Evolutionary conservation across 92 coral and sea anemone species (phyloP).

Genomic region (Ricordea florida): DNA sequence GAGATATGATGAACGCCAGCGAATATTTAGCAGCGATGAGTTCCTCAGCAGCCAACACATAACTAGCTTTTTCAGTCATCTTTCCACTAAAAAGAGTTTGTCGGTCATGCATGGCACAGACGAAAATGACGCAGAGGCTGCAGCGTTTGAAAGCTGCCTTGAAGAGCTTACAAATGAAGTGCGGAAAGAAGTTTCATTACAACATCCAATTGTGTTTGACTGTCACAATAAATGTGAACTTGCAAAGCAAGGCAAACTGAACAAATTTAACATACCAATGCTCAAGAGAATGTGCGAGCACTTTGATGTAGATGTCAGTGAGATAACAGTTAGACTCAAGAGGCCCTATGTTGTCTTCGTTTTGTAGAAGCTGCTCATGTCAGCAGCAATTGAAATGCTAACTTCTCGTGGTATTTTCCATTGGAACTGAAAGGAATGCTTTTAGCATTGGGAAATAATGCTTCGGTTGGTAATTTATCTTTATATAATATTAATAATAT

Average conservation of each 20-base stretch:
- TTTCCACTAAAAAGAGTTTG: conserved; percentile 27
- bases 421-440: too few relatives aligned
- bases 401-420: too few relatives aligned
- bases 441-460: too few relatives aligned
- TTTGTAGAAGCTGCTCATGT: conserved; percentile 32
- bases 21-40: conserved; percentile 10
- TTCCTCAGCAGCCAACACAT: conserved; percentile 30
- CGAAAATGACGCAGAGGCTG: neutral
- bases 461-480: too few relatives aligned
- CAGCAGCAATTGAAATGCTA: too few relatives aligned
- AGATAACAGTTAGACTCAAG: conserved; percentile 15
- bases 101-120: neutral
- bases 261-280: conserved; percentile 27
- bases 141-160: neutral
- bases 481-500: too few relatives aligned
- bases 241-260: conserved; percentile 28
- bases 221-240: conserved; percentile 36
- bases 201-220: conserved; percentile 40
- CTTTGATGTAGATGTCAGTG: conserved; percentile 17
- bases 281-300: conserved; percentile 31
- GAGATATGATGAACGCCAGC: conserved; percentile 14
- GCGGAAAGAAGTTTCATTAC: conserved; percentile 16
- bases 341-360: conserved; percentile 34
- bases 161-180: conserved; percentile 12
- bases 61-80: conserved; percentile 30